Evolutionary conservation across 2,113 vertebrate species (phyloP).

Genomic region (Cariama cristata): DNA sequence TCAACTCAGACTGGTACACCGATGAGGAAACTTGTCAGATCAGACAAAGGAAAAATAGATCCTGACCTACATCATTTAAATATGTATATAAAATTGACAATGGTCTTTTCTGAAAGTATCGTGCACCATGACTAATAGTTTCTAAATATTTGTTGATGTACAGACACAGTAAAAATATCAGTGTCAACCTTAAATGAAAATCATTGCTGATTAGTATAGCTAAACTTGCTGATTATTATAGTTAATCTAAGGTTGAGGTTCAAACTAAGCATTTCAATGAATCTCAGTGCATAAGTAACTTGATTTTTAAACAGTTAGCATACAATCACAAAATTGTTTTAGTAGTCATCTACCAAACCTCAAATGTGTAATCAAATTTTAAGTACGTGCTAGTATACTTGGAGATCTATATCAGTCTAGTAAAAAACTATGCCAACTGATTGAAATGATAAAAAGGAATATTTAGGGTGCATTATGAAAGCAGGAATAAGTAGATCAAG

Average conservation of each 20-base stretch:
- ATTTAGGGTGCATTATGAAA: neutral
- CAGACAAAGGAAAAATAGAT: neutral
- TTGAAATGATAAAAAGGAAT: conserved; percentile 39
- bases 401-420: neutral
- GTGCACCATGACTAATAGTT: neutral
- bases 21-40: neutral
- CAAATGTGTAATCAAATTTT: neutral
- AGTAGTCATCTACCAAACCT: neutral
- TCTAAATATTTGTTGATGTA: neutral
- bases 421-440: neutral
- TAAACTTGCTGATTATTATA: neutral
- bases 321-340: neutral
- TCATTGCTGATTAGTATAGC: neutral
- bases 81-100: neutral
- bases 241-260: neutral
- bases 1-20: neutral
- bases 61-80: neutral
- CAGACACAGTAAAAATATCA: neutral
- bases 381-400: neutral
- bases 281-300: neutral
- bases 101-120: neutral
- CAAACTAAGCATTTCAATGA: neutral
- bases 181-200: neutral
- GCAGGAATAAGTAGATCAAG: conserved; percentile 14
- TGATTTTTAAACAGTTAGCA: neutral